Base-by-base conservation (phyloP, 2,888 invertebrate genomes). In the Apodemia mormo region DNA sequence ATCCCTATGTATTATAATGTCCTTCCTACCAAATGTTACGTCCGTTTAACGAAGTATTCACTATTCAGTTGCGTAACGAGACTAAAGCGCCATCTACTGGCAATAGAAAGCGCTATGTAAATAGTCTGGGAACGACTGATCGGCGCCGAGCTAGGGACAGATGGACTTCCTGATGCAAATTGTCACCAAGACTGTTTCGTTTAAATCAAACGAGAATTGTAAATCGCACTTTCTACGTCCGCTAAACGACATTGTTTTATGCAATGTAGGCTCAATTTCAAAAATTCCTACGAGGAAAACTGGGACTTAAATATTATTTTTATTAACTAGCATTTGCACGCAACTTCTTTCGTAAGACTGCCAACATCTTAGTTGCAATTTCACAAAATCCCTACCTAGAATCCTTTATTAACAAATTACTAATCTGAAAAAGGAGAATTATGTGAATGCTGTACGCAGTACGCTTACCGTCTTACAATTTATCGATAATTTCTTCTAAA, bases 41-140 rank as follows among this genome's bases (percentile, higher is more conserved):
- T 54, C 33, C 33, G 37, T 71, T 67, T 80, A 78, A 77, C 75
- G 72, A 74, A 76, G 78, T 74, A 74, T 76, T 77, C 76, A 77
- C 76, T 72, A 78, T 76, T 75, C 75, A 69, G 74, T 84, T 85
- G 78, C 80, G 79, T 78, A 84, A 85, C 76, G 22, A 54, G 54
- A 54, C 73, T 70, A 76, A 73, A 84, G 75, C 84, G 85, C 87
- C 88, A 88, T 82, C 89, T 87, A 85, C 83, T 80, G 86, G 86
- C 85, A 88, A 83, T 89, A 85, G 89, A 89, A 89, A 90, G 89
- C 87, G 81, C 76, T 84, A 86, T 88, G 87, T 82, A 85, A 87
- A 88, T 85, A 82, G 78, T 77, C 81, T 82, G 80, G 80, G 82
- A 78, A 78, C 79, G 76, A 54, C 33, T 67, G 45, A 52, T 76